These are phyloP conservation scores for Drosophila mojavensis DNA, from an alignment of 1,140 invertebrate genomes.

Conservation along the genomic window DNA sequence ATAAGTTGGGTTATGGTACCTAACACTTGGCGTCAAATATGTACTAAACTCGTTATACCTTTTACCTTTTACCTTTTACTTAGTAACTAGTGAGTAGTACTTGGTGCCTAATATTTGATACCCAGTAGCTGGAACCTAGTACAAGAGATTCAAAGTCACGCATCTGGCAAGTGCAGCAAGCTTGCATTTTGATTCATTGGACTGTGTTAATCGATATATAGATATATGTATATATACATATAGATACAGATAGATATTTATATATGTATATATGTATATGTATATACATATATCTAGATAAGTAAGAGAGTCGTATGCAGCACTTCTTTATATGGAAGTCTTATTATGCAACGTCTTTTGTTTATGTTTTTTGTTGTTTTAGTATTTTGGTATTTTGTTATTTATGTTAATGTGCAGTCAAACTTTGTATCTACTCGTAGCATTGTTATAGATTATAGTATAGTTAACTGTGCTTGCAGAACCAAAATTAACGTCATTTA, in stretches of 20 bases:
- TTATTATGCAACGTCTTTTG: conserved; percentile 27
- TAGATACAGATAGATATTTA: not conserved
- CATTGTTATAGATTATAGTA: conserved; percentile 22
- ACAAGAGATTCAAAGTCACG: not conserved
- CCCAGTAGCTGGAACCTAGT: too few species aligned
- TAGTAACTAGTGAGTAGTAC: too few species aligned
- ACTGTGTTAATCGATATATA: not conserved
- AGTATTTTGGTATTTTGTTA: not conserved
- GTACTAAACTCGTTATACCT: not conserved
- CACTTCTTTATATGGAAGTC: conserved; percentile 44
- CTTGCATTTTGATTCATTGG: conserved; percentile 31
- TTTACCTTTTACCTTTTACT: not conserved
- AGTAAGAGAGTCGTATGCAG: conserved; percentile 26
- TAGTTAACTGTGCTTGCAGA: conserved; percentile 52
- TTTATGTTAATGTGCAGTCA: conserved; percentile 25
- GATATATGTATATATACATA: not conserved
- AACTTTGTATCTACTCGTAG: conserved; percentile 34
- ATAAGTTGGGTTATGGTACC: not conserved
- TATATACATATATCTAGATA: conserved; percentile 1
- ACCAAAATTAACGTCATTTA: conserved; percentile 43
- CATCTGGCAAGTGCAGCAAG: conserved; percentile 42
- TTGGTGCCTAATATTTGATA: too few species aligned
- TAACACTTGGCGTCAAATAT: not conserved
- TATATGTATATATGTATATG: not conserved
- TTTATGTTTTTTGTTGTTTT: not conserved